Base-by-base conservation (phyloP, 1,140 invertebrate species). In the Pomacea maculata region DNA sequence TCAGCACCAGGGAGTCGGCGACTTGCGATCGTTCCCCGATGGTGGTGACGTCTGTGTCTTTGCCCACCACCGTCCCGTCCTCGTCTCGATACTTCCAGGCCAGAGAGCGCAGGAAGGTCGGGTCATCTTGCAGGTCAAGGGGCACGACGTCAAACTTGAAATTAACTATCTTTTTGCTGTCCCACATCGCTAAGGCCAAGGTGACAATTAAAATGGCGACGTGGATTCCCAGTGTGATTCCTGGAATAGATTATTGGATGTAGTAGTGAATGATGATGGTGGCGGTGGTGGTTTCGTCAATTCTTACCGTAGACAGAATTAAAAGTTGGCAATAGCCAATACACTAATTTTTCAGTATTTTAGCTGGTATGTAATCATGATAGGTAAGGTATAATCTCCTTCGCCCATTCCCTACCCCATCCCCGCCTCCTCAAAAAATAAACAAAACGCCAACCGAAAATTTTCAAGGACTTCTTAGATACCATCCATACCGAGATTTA, bases 161-260 rank as follows among this genome's bases (percentile, higher is more conserved):
- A 9, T 76, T 72, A 29, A 85, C 29, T 12, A 85, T 64, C 57
- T 83, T 76, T 52, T 82, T 78, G 8, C 80, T 82, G 54, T 34
- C 61, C 10, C 21, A 25, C 0, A 75, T 25, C 29, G 83, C 68
- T 19, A 83, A 57, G 5, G 21, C 80, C 57, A 61, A 17, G 9
- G 82, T 82, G 8, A 81, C 19, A n/a, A 79, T 89, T 91, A 84
- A 5, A 25, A 82, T 25, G 19, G 67, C 11, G 15, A 82, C 7
- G 76, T 82, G 77, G 14, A 34, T 29, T 19, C 81, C 64, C 6
- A 79, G 65, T 4, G 73, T 52, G 61, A 82, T 25, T 29, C 61
- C 80, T 82, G 77, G 15, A 29, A 57, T 19, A 4, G 8, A 65
- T 21, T 14, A 1, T 34, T 65, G 21, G 25, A 29, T 45, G 14